phyloP scores from a whole-genome alignment of 2,888 invertebrate species.

The Pharmacophagus antenor region DNA sequence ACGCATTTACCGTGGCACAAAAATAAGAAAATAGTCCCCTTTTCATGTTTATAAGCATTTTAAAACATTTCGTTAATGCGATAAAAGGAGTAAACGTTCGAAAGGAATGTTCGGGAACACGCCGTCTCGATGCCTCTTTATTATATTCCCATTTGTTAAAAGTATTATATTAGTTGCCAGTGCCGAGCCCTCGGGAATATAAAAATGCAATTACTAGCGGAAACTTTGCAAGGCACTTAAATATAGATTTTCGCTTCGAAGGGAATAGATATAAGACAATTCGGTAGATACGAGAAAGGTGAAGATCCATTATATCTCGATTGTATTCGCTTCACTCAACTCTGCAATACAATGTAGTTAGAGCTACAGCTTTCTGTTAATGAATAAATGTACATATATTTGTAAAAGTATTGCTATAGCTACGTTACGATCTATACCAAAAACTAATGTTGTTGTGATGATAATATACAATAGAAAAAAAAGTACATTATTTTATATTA shows the following conservation, averaged over 20 bases:
- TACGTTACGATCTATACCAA: too few species aligned
- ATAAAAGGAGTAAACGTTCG: conserved; percentile 8
- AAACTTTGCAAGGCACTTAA: conserved; percentile 67
- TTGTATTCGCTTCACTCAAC: conserved; percentile 65
- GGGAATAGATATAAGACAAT: conserved; percentile 42
- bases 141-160: conserved; percentile 73
- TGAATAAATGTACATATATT: too few species aligned
- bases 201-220: conserved; percentile 76
- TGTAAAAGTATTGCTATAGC: too few species aligned
- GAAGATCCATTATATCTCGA: conserved; percentile 76
- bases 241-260: conserved; percentile 78
- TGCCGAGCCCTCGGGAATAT: conserved; percentile 57
- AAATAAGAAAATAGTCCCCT: too few species aligned
- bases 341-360: neutral
- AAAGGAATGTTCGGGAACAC: conserved; percentile 8
- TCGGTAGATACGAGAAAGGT: conserved; percentile 68
- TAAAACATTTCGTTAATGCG: neutral
- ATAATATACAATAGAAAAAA: too few species aligned
- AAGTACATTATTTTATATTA: too few species aligned
- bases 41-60: neutral
- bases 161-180: conserved; percentile 59
- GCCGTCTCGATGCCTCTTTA: conserved; percentile 41
- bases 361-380: too few species aligned
- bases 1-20: too few species aligned
- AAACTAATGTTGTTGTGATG: too few species aligned